A percentile compares a stretch with the other conserved stretches of the same genome.
Evolutionary conservation across 1,140 invertebrate genomes (phyloP).

Genomic region (Drosophila gunungcola): DNA sequence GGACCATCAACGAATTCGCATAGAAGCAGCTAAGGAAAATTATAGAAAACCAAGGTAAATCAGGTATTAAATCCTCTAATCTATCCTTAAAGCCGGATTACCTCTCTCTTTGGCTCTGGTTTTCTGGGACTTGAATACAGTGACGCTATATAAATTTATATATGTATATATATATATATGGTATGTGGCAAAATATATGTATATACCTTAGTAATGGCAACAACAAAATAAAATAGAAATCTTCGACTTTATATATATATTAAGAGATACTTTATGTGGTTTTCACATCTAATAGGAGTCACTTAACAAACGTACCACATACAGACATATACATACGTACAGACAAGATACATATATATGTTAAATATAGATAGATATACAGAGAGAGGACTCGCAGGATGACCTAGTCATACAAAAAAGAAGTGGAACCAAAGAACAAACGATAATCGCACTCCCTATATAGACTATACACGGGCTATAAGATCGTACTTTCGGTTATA

Average conservation of each 20-base stretch:
- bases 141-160: constrained; percentile 19
- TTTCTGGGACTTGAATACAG: constrained; percentile 24
- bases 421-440: constrained; percentile 31
- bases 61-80: constrained; percentile 3
- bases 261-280: constrained; percentile 26
- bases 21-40: not conserved
- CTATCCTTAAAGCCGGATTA: constrained; percentile 7
- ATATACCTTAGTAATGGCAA: constrained; percentile 37
- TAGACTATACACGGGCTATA: constrained; percentile 38
- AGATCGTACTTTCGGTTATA: constrained; percentile 40
- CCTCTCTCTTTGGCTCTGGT: constrained; percentile 41
- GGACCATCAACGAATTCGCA: not conserved
- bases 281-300: constrained; percentile 43
- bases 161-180: constrained; percentile 21
- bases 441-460: constrained; percentile 40
- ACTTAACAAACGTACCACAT: constrained; percentile 61
- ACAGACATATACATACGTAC: constrained; percentile 55
- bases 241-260: constrained; percentile 33
- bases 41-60: constrained; percentile 15
- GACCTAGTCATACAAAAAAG: constrained; percentile 43
- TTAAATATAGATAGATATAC: constrained; percentile 49
- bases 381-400: constrained; percentile 52
- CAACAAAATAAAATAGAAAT: constrained; percentile 23
- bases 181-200: constrained; percentile 20
- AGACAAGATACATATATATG: constrained; percentile 53